These are phyloP conservation scores for Eupeodes latifasciatus DNA, from an alignment of 2,888 invertebrate genomes.

Conservation along the genomic window DNA sequence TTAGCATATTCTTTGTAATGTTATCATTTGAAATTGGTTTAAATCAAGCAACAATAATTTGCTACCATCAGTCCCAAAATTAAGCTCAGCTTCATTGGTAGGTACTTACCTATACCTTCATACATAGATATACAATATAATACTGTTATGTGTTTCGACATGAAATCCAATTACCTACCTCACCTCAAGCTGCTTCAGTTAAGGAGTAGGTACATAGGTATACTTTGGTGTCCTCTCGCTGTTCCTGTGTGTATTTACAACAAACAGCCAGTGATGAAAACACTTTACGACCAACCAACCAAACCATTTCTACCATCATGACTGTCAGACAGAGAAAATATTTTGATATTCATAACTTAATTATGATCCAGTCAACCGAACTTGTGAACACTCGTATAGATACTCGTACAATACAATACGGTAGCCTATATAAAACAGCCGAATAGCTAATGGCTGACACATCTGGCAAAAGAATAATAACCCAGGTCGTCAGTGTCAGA, in stretches of 20 bases:
- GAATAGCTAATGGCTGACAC: slow-evolving; percentile 41
- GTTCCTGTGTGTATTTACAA: slow-evolving; percentile 33
- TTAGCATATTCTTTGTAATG: background rate
- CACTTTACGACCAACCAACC: slow-evolving; percentile 4
- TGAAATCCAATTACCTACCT: slow-evolving; percentile 36
- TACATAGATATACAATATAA: background rate
- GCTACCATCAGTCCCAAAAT: background rate
- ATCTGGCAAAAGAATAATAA: slow-evolving; percentile 24
- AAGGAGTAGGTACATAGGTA: slow-evolving; percentile 15
- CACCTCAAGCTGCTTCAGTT: slow-evolving; percentile 36
- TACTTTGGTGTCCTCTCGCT: background rate
- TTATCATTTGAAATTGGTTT: slow-evolving; percentile 1
- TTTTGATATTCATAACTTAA: slow-evolving; percentile 61
- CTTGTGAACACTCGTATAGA: background rate
- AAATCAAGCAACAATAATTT: slow-evolving; percentile 16
- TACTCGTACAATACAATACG: background rate
- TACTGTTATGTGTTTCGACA: slow-evolving; percentile 1
- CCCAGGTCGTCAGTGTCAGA: background rate
- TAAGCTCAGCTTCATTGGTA: background rate
- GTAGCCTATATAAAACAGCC: slow-evolving; percentile 6
- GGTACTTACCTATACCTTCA: background rate
- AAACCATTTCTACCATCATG: background rate
- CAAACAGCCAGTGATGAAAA: background rate
- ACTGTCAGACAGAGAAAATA: slow-evolving; percentile 32
- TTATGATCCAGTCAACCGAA: slow-evolving; percentile 40